Percentiles rank a stretch among this genome's conserved stretches.
These are phyloP conservation scores for Halictus rubicundus DNA, from an alignment of 1,140 invertebrate genomes.

Conservation along the genomic window DNA sequence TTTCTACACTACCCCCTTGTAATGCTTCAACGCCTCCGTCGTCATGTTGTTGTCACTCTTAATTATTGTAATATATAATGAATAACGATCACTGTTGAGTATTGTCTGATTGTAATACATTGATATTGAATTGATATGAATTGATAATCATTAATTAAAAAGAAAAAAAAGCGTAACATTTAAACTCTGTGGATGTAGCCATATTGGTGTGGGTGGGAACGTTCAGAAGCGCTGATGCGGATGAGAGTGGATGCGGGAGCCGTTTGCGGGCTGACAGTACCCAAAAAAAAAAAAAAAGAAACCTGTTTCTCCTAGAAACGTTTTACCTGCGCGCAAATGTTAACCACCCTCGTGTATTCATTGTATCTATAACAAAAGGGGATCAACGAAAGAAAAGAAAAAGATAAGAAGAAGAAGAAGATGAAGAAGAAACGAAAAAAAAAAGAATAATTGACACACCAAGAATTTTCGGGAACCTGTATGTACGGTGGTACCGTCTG, in stretches of 20 bases:
- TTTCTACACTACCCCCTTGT: constrained; percentile 40
- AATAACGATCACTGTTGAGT: constrained; percentile 81
- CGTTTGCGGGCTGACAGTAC: constrained; percentile 50
- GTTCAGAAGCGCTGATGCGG: constrained; percentile 33
- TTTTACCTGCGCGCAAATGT: constrained; percentile 7
- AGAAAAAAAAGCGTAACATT: constrained; percentile 68
- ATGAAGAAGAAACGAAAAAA: neutral
- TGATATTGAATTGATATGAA: constrained; percentile 81
- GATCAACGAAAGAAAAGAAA: constrained; percentile 19
- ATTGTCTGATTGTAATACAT: constrained; percentile 82
- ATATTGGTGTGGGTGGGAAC: constrained; percentile 72
- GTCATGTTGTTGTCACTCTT: constrained; percentile 82
- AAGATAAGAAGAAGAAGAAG: neutral
- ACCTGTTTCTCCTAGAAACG: neutral
- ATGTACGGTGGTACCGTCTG: neutral
- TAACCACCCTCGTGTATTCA: neutral
- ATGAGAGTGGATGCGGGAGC: constrained; percentile 39
- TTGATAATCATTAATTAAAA: constrained; percentile 81
- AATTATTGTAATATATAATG: constrained; percentile 81
- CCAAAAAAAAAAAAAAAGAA: neutral
- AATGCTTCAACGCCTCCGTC: constrained; percentile 81
- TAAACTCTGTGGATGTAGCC: constrained; percentile 78
- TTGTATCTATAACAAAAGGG: constrained; percentile 15
- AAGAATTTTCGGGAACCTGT: constrained; percentile 1
- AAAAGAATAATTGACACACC: neutral